phyloP scores from a whole-genome alignment of 2,113 vertebrate genomes.

The Arvicanthis niloticus region DNA sequence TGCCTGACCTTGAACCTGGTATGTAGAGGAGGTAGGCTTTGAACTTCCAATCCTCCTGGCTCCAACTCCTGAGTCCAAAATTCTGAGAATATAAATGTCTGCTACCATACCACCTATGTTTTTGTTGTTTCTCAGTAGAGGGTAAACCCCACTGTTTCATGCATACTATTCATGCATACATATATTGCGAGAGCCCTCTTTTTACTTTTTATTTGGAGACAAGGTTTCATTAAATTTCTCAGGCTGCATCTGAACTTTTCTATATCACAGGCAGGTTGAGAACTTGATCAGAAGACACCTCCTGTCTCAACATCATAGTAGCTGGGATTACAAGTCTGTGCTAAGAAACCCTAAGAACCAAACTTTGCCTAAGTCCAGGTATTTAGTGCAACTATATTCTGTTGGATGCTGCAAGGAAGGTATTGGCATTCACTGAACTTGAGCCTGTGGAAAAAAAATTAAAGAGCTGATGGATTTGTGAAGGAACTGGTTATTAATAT shows the following conservation, averaged over 20 bases:
- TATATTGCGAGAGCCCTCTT: no score
- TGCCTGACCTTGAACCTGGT: background rate
- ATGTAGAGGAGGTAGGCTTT: background rate
- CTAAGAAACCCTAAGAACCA: background rate
- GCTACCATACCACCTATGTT: background rate
- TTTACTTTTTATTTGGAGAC: background rate
- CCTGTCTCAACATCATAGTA: background rate
- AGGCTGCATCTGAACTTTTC: background rate
- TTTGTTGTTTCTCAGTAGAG: background rate
- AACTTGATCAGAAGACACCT: background rate
- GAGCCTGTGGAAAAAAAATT: background rate
- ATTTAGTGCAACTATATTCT: conserved; percentile 14
- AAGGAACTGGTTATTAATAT: conserved; percentile 62
- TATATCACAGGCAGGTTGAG: background rate
- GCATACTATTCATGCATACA: background rate
- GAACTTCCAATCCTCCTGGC: background rate
- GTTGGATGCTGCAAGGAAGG: conserved; percentile 44
- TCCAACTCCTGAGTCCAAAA: background rate
- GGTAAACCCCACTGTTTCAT: background rate
- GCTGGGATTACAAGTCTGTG: background rate
- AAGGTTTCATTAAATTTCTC: background rate
- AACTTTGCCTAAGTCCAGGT: background rate
- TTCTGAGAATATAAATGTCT: background rate
- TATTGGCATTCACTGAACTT: conserved; percentile 45
- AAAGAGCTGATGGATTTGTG: conserved; percentile 1